Evolutionary conservation across 2,888 invertebrate species (phyloP).

Genomic region (Oconnorella tubifera): DNA sequence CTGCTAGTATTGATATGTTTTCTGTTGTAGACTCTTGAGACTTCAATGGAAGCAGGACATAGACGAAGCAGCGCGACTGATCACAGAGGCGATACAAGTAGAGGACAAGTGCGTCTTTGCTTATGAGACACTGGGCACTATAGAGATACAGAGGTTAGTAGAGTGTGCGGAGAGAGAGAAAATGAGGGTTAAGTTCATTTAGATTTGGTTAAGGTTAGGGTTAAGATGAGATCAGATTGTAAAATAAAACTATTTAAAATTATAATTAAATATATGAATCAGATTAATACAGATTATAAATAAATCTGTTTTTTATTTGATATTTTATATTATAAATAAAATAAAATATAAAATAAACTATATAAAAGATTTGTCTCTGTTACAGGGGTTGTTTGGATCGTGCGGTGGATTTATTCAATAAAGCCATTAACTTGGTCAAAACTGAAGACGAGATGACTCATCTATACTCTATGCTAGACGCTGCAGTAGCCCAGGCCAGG

Average conservation of each 20-base stretch:
- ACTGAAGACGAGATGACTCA: constrained; percentile 86
- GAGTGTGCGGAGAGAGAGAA: background rate
- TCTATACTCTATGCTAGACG: constrained; percentile 81
- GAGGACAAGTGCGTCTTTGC: constrained; percentile 92
- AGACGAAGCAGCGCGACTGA: constrained; percentile 71
- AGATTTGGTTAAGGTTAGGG: too few species aligned
- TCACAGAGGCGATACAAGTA: constrained; percentile 75
- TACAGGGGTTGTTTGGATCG: constrained; percentile 75
- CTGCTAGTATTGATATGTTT: too few species aligned
- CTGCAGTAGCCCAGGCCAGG: constrained; percentile 81
- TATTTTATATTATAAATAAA: too few species aligned
- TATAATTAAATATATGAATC: too few species aligned
- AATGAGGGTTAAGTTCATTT: too few species aligned
- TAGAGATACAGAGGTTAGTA: constrained; percentile 85
- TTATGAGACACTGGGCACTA: constrained; percentile 88
- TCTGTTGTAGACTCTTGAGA: constrained; percentile 64
- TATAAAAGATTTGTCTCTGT: too few species aligned
- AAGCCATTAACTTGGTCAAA: constrained; percentile 79
- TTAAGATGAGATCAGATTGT: too few species aligned
- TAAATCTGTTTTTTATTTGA: too few species aligned
- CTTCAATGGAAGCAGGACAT: constrained; percentile 82
- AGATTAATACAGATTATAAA: too few species aligned
- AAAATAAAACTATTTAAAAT: too few species aligned
- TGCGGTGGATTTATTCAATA: constrained; percentile 81
- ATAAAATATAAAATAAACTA: too few species aligned